Evolutionary conservation across 2,888 invertebrate genomes (phyloP).

Genomic region (Nymphalis c-album): DNA sequence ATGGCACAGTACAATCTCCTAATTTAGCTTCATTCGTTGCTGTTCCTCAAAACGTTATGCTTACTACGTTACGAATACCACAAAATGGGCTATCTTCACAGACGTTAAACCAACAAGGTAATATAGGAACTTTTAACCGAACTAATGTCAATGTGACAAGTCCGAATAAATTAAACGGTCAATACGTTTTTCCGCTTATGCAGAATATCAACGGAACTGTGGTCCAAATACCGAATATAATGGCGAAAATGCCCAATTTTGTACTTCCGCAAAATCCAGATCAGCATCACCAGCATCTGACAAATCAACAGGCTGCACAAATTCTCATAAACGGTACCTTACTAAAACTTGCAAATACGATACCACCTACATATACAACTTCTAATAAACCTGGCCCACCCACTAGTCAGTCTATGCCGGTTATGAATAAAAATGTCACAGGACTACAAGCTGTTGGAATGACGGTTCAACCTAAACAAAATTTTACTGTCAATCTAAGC

Average conservation of each 20-base stretch:
- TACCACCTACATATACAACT: constrained; percentile 62
- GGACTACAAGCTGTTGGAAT: constrained; percentile 73
- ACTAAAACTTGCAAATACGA: constrained; percentile 70
- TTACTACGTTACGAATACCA: constrained; percentile 81
- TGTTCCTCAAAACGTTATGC: constrained; percentile 79
- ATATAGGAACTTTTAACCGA: constrained; percentile 65
- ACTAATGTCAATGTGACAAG: constrained; percentile 72
- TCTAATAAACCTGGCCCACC: constrained; percentile 64
- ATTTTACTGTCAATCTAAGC: constrained; percentile 78
- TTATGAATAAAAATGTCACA: constrained; percentile 72
- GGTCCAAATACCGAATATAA: constrained; percentile 83
- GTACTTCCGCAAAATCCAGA: constrained; percentile 72
- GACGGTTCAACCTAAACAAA: constrained; percentile 77
- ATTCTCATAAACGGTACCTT: constrained; percentile 78
- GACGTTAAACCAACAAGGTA: constrained; percentile 65
- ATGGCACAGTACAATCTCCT: constrained; percentile 66
- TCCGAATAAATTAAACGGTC: constrained; percentile 76
- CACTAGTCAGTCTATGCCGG: constrained; percentile 65
- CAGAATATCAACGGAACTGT: constrained; percentile 82
- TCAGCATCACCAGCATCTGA: constrained; percentile 49
- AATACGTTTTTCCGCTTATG: constrained; percentile 82
- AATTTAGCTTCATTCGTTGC: constrained; percentile 74
- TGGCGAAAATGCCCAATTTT: constrained; percentile 81
- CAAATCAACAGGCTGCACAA: constrained; percentile 72
- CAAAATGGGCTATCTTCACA: constrained; percentile 71